Percentiles rank a stretch among this genome's conserved stretches.
These are phyloP conservation scores for Acanthurus tractus DNA, from an alignment of 2,797 vertebrate genomes.

Conservation along the genomic window DNA sequence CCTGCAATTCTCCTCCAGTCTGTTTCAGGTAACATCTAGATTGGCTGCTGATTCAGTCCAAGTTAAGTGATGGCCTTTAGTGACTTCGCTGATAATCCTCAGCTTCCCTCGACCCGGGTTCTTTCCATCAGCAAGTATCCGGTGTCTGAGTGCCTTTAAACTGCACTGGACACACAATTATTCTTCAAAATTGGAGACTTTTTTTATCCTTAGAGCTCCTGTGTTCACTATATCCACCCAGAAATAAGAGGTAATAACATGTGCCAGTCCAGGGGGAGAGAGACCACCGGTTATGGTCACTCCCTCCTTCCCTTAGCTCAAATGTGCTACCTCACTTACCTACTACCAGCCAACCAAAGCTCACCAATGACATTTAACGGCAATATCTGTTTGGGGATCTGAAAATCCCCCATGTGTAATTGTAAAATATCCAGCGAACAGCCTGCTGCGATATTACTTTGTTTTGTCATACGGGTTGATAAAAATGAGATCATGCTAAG, in stretches of 20 bases:
- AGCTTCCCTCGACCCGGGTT: constrained; percentile 22
- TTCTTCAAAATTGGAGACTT: constrained; percentile 67
- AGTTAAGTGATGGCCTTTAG: constrained; percentile 39
- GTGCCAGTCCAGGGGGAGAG: constrained; percentile 29
- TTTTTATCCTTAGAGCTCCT: constrained; percentile 52
- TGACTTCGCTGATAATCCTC: constrained; percentile 54
- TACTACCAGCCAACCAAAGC: constrained; percentile 9
- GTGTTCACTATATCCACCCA: constrained; percentile 35
- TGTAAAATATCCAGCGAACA: constrained; percentile 41
- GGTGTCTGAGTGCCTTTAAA: constrained; percentile 53
- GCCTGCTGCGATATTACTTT: constrained; percentile 29
- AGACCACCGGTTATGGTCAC: constrained; percentile 1
- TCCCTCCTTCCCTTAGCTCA: constrained; percentile 19
- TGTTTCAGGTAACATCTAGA: constrained; percentile 33
- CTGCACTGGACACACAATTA: constrained; percentile 57
- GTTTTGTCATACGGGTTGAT: constrained; percentile 39
- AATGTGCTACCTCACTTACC: constrained; percentile 17
- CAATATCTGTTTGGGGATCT: constrained; percentile 43
- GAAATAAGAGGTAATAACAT: constrained; percentile 50
- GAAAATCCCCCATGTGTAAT: constrained; percentile 35
- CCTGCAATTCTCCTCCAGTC: constrained; percentile 46
- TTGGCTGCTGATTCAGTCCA: constrained; percentile 26
- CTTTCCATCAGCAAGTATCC: constrained; percentile 44
- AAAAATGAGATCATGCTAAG: constrained; percentile 43
- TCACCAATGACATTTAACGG: constrained; percentile 47